Percentiles rank a stretch among this genome's conserved stretches.
Conservation (phyloP, 2,797 vertebrate genomes). For the Taenioides sp. region DNA sequence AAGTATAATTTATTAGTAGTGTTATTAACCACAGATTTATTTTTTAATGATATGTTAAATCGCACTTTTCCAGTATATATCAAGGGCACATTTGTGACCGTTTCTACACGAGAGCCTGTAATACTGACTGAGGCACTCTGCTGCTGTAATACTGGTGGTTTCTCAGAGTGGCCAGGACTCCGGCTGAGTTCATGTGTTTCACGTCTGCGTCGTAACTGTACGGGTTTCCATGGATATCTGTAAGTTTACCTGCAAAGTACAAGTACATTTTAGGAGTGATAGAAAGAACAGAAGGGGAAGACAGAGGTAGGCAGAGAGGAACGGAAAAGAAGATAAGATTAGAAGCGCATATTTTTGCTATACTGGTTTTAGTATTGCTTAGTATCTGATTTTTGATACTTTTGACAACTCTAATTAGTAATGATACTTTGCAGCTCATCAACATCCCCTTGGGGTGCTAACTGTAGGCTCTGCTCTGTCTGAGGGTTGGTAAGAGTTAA, state of each 20-base stretch:
- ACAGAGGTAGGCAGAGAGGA: neutral
- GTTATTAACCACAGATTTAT: too few species aligned
- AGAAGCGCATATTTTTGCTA: neutral
- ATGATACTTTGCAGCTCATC: too few species aligned
- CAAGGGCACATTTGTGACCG: constrained; percentile 6
- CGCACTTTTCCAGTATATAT: neutral
- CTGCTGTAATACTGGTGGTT: constrained; percentile 89
- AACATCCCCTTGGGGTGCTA: too few species aligned
- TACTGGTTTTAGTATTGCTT: too few species aligned
- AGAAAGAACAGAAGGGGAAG: neutral
- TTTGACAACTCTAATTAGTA: too few species aligned
- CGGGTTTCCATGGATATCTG: constrained; percentile 88
- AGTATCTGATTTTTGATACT: too few species aligned
- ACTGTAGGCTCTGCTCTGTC: too few species aligned
- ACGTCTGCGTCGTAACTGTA: constrained; percentile 89
- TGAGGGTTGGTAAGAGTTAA: too few species aligned
- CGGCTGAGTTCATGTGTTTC: constrained; percentile 94
- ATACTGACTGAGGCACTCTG: constrained; percentile 86
- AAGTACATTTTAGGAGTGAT: too few species aligned
- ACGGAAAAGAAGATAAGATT: neutral
- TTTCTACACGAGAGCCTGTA: constrained; percentile 75
- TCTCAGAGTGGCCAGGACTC: constrained; percentile 88
- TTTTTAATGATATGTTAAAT: too few species aligned
- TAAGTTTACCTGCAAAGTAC: constrained; percentile 84
- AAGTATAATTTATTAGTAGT: neutral